Percentiles rank a stretch among this genome's conserved stretches.
Conservation (phyloP, 1,140 invertebrate genomes). For the Monomorium pharaonis region DNA sequence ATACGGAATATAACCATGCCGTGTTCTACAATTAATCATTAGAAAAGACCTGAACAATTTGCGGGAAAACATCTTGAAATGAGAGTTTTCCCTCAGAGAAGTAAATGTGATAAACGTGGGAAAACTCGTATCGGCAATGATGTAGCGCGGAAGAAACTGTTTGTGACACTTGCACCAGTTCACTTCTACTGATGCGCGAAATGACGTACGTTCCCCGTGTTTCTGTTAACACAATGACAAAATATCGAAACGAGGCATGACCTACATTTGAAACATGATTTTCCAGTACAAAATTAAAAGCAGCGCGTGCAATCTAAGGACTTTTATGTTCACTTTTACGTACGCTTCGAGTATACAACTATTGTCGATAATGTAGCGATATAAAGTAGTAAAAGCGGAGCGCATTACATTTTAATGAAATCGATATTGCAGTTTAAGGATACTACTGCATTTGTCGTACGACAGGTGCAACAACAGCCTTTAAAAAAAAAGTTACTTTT, state of each 20-base stretch:
- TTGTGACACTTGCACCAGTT: slow-evolving; percentile 34
- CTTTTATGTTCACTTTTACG: neutral
- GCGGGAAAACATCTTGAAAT: neutral
- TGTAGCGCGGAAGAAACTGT: neutral
- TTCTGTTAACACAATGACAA: slow-evolving; percentile 30
- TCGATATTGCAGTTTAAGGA: neutral
- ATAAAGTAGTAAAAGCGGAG: neutral
- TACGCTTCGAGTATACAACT: neutral
- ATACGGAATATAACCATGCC: neutral
- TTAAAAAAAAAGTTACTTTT: too few relatives aligned
- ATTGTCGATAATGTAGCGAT: neutral
- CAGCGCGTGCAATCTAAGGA: neutral
- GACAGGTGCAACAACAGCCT: too few relatives aligned
- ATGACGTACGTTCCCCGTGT: slow-evolving; percentile 27
- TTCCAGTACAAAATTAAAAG: slow-evolving; percentile 33
- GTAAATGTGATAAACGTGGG: neutral
- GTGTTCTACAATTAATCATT: slow-evolving; percentile 20
- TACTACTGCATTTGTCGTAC: too few relatives aligned
- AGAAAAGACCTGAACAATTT: neutral
- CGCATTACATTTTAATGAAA: neutral
- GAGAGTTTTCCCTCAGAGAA: neutral
- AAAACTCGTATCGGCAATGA: neutral
- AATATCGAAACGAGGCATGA: slow-evolving; percentile 26
- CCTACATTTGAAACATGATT: slow-evolving; percentile 39
- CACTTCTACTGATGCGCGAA: slow-evolving; percentile 25